Evolutionary conservation across 2,113 vertebrate genomes (phyloP), one percentile per base, ranked within the genome.

Genomic region (Dolichallabes microphthalmus): DNA sequence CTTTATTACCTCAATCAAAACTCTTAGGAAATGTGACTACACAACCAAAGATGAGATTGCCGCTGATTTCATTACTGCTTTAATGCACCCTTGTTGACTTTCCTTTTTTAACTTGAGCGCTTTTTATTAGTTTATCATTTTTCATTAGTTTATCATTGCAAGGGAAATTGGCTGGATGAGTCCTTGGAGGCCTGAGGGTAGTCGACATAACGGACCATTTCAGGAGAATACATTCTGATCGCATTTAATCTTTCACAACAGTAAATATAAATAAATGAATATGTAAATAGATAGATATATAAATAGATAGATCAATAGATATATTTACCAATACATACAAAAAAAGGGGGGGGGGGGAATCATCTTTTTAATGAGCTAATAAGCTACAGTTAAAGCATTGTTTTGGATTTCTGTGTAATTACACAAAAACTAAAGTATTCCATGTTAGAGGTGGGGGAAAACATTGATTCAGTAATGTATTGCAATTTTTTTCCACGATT

Each of bases 11-110:
- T 7, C 45, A 1, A 45, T 45, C 45, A 69, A 69, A 69, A 15
- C 66, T 15, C 27, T 69, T 69, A 27, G 9, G 32, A 20, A 22
- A 12, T 12, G 75, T 77, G n/a, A 76, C n/a, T 52, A 27, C 0
- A 53, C 27, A 55, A n/a, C 71, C 19, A 76, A 76, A 76, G 25
- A 2, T 30, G 52, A 53, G n/a, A 57, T 27, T 77, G 75, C 17
- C 19, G 52, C 52, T 57, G 75, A 30, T 77, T 20, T 32, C 52
- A 57, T 57, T 77, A 32, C 75, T 57, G 45, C 52, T 77, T 77
- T 77, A 77, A 77, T 77, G 53, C 20, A 53, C 27, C 53, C n/a
- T 32, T 77, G 52, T 77, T 75, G 73, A 75, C 45, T 53, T 75
- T 75, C 25, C 71, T 52, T 57, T 45, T 20, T 57, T 57, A 30